Evolutionary conservation across 2,113 vertebrate genomes (phyloP).

Genomic region (Lamprotornis superbus): DNA sequence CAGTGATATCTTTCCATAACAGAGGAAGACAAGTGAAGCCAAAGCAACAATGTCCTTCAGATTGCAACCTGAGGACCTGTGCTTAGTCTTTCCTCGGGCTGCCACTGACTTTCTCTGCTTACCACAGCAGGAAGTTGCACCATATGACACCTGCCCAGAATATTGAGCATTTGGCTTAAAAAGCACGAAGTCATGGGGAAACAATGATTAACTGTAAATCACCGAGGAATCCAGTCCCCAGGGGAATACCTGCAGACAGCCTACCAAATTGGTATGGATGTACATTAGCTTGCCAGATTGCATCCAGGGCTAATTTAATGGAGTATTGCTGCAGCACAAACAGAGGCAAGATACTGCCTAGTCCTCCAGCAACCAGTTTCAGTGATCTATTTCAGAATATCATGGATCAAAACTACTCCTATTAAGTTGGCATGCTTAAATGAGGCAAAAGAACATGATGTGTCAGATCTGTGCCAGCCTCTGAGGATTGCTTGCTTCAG

Average conservation of each 20-base stretch:
- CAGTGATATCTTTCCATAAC: not conserved
- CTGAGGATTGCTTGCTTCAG: not conserved
- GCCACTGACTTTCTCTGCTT: conserved; percentile 6
- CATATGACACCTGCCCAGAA: not conserved
- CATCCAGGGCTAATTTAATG: conserved; percentile 1
- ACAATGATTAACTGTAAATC: not conserved
- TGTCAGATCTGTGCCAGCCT: not conserved
- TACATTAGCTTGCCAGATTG: conserved; percentile 11
- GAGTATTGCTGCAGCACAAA: not conserved
- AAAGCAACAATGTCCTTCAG: not conserved
- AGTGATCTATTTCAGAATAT: not conserved
- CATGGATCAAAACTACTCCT: not conserved
- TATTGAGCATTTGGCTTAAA: conserved; percentile 26
- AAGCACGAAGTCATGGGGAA: conserved; percentile 39
- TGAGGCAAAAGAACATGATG: not conserved
- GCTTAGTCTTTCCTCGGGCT: not conserved
- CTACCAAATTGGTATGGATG: conserved; percentile 23
- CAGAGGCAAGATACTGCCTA: not conserved
- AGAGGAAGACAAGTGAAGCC: not conserved
- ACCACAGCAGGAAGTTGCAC: not conserved
- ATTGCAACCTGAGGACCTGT: not conserved
- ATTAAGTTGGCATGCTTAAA: not conserved
- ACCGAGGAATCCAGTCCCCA: not conserved
- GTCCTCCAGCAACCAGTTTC: not conserved
- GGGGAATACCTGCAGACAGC: conserved; percentile 17